phyloP scores from a whole-genome alignment of 1,140 invertebrate genomes.

The Ericerus pela region DNA sequence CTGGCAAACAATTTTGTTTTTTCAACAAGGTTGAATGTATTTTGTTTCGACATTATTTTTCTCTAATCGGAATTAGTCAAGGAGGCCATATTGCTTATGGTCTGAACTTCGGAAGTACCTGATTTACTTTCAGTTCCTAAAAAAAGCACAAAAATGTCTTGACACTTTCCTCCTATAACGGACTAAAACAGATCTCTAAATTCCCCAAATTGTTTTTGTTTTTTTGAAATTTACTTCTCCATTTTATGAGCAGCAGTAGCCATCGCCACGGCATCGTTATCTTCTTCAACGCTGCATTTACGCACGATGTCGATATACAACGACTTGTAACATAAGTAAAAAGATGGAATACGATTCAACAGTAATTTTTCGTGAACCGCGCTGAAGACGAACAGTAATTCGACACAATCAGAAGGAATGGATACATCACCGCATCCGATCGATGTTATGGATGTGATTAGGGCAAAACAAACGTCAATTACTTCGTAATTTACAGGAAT shows the following conservation, averaged over 20 bases:
- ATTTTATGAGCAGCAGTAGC: background rate
- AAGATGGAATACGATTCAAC: background rate
- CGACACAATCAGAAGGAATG: background rate
- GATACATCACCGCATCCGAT: background rate
- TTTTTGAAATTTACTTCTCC: background rate
- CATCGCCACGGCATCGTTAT: background rate
- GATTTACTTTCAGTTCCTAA: too few species aligned
- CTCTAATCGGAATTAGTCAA: too few species aligned
- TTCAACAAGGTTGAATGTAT: too few species aligned
- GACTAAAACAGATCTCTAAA: too few species aligned
- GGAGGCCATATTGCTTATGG: too few species aligned
- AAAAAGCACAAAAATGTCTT: too few species aligned
- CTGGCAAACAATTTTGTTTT: too few species aligned
- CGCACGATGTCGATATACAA: background rate
- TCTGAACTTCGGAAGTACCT: too few species aligned
- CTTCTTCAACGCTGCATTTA: background rate
- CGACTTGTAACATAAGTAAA: background rate
- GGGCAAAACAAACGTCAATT: background rate
- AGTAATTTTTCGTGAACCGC: background rate
- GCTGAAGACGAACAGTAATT: background rate
- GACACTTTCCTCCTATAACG: too few species aligned
- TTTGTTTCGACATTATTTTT: too few species aligned
- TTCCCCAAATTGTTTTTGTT: too few species aligned
- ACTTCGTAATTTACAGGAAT: background rate
- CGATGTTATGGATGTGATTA: background rate